Base-by-base conservation (phyloP, 2,888 invertebrate species). In the Torymus auratus region DNA sequence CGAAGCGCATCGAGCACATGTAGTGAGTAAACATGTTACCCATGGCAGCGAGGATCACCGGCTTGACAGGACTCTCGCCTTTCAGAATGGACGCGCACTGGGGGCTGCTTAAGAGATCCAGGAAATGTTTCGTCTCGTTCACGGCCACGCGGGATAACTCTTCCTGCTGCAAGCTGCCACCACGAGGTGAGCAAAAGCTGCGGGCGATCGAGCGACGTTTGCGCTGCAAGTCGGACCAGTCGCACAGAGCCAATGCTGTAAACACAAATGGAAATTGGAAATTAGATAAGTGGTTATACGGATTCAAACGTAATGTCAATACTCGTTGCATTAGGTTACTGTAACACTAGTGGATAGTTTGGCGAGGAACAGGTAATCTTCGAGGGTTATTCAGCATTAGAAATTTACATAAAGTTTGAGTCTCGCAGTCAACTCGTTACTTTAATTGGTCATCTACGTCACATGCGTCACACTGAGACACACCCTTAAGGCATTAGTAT, bases 1-100 rank as follows among this genome's bases (percentile, higher is more conserved):
- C 93, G 86, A 96, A 96, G 1, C 95, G 92, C 0, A 94, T 93
- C n/a, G 95, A 95, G 91, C 97, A 97, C 95, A 97, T 96, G 91
- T 96, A 97, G 83, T 95, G 94, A 4, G 94, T 93, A 90, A 97
- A 97, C 94, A 97, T 96, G 91, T 97, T 97, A 85, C 96, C 95
- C 28, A 96, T 95, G 0, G 96, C 94, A 14, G 93, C 92, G 89
- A 96, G 93, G 2, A 97, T 90, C 20, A 94, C 89, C 0, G 95
- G 95, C 88, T 97, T 96, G 50, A 96, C 86, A 78, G 95, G 92
- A 0, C 89, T 87, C 82, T 91, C 83, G 52, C 91, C 91, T 0
- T 76, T 70, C 0, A 86, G 75, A 20, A 87, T 82, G 0, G 86
- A 84, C 1, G 78, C 74, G 5, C 91, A 89, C 0, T 91, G 88